Base-by-base conservation (phyloP, 2,888 invertebrate species). In the Cheilosia pagana region DNA sequence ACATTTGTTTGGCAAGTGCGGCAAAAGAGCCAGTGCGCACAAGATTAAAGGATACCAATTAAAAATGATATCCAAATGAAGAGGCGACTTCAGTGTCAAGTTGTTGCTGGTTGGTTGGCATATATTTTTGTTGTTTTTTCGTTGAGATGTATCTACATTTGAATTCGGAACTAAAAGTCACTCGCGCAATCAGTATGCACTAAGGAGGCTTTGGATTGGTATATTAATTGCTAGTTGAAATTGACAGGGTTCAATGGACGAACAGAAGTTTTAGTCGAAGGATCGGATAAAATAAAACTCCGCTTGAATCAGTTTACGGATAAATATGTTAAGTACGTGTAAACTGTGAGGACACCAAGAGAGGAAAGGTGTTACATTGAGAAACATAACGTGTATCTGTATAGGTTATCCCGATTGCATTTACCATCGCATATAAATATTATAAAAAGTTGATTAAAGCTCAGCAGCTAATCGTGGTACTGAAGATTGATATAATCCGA, bases 31-130 rank as follows among this genome's bases (percentile, higher is more conserved):
- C 21, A 52, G 68, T 25, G 72, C 79, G 79, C 75, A 48, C 21
- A 65, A 85, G 60, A 85, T 85, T 81, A 85, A 85, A 85, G 81
- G 81, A 65, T 31, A 81, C 85, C 85, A 85, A 85, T 85, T 85
- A 85, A 85, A 85, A 85, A 39, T 76, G 70, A 79, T 79, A 79
- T 83, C 43, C 72, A 78, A 83, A 57, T 74, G 81, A 85, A 60
- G 53, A 72, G 60, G 60, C 67, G 67, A 72, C 62, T 71, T 67
- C 77, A 76, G 57, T 67, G 71, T 74, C 74, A 74, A 74, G 41
- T 21, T 39, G 45, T 60, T 31, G 25, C 50, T 50, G 55, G 55
- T 52, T 10, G 25, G 23, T 39, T 57, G 63, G 57, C 63, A 63
- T 63, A 63, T 63, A 31, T 41, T 41, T 53, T 41, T 12, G 28